Evolutionary conservation across 2,797 vertebrate genomes (phyloP), one percentile per base, ranked within the genome.

Genomic region (Gymnothorax reevesii): DNA sequence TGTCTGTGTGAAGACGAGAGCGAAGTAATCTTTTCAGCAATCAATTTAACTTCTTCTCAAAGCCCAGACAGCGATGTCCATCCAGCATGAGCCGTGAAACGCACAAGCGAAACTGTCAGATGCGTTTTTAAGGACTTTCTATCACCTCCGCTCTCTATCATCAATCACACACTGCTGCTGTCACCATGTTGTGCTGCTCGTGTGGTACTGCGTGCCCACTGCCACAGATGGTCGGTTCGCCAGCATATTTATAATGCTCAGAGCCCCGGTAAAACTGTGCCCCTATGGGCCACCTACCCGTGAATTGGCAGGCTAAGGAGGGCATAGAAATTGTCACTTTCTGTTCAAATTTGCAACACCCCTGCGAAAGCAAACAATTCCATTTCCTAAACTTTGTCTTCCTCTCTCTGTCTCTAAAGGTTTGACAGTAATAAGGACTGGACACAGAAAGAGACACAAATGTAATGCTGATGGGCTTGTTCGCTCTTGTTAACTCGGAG

Each of bases 31-130:
- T 87, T 86, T 87, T 60, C 84, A 66, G 33, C 71, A 89, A 89
- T 86, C 84, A 89, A 87, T 89, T 90, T 82, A 87, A 79, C 73
- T 75, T 85, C 22, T 73, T 86, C 90, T 88, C 57, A 87, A 83
- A 86, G 59, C 87, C 83, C 85, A 59, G 66, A 64, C 73, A 20
- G 71, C 49, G 27, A 59, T 59, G 25, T 54, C 59, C 55, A 85
- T 17, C 17, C 55, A 17, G 15, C 1, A 79, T 86, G 57, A 62
- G 57, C 60, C 42, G 84, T 84, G 88, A 90, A 73, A 84, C 54
- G 8, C 22, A 83, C 57, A 27, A 57, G 66, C 10, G 6, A 73
- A 13, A 85, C 13, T 57, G 52, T 5, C 33, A 25, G 12, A 54
- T 55, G 64, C 20, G 9, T 62, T 64, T 66, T 64, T 13, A 75